These are phyloP conservation scores for Drosophila greeni DNA, from an alignment of 2,888 invertebrate species.

Conservation along the genomic window DNA sequence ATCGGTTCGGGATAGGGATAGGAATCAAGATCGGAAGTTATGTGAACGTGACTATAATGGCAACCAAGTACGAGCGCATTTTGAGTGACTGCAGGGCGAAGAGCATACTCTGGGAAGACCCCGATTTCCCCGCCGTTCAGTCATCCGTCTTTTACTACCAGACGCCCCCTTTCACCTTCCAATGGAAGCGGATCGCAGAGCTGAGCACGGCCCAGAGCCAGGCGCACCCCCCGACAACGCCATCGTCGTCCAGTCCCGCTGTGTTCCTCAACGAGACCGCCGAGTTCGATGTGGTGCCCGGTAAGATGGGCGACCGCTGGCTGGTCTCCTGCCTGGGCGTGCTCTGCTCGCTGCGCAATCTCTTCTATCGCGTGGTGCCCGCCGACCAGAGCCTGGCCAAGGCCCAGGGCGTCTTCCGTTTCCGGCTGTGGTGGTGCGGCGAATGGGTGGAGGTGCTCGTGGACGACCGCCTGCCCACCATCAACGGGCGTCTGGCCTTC, in stretches of 20 bases:
- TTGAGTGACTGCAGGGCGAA: constrained; percentile 88
- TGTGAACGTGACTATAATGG: constrained; percentile 68
- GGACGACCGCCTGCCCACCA: constrained; percentile 92
- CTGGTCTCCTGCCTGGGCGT: constrained; percentile 92
- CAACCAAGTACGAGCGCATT: constrained; percentile 86
- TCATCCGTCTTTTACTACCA: constrained; percentile 95
- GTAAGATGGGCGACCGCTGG: constrained; percentile 95
- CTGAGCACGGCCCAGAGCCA: constrained; percentile 74
- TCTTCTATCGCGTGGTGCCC: constrained; percentile 94
- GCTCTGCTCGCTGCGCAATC: constrained; percentile 89
- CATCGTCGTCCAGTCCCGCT: constrained; percentile 75
- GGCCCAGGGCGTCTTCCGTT: constrained; percentile 89
- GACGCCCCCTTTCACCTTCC: constrained; percentile 94
- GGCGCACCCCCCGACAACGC: background rate
- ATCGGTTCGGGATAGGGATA: background rate
- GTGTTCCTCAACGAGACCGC: constrained; percentile 80
- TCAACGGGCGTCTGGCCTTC: constrained; percentile 91
- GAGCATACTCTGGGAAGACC: constrained; percentile 92
- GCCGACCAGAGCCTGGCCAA: constrained; percentile 90
- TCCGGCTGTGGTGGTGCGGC: constrained; percentile 95
- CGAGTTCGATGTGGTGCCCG: constrained; percentile 90
- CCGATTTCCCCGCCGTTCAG: constrained; percentile 93
- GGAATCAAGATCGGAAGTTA: constrained; percentile 2
- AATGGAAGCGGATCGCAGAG: constrained; percentile 91
- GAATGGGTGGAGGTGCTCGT: constrained; percentile 94